Conservation (phyloP, 2,113 vertebrate genomes). For the Tylochromis polylepis region DNA sequence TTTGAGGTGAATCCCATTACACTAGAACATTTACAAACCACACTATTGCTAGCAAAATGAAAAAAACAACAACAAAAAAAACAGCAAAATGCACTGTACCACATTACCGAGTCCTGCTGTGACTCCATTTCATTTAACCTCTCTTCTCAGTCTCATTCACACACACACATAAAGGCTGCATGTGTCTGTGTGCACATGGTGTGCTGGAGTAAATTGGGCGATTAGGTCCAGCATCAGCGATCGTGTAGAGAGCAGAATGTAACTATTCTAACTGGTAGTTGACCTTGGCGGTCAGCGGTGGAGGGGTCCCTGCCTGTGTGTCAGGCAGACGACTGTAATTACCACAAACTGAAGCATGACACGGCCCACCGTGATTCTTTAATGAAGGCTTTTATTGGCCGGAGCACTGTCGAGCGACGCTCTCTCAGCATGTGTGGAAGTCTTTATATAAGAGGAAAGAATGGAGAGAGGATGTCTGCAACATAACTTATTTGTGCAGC, state of each 20-base stretch:
- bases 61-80: neutral
- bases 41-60: neutral
- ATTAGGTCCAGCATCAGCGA: conserved; percentile 89
- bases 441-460: neutral
- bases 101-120: conserved; percentile 64
- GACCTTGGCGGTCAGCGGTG: conserved; percentile 89
- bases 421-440: conserved; percentile 62
- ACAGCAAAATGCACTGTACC: neutral
- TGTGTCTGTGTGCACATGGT: neutral
- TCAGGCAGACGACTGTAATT: conserved; percentile 89
- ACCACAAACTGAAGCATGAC: conserved; percentile 87
- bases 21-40: neutral
- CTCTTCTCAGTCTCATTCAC: conserved; percentile 87
- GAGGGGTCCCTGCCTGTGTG: conserved; percentile 76
- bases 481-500: neutral
- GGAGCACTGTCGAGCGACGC: conserved; percentile 67
- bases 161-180: conserved; percentile 37
- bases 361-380: conserved; percentile 85
- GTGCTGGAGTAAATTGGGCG: conserved; percentile 84
- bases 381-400: conserved; percentile 94
- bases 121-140: conserved; percentile 93
- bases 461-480: neutral
- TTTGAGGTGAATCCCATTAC: conserved; percentile 2
- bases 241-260: conserved; percentile 86
- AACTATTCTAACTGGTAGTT: conserved; percentile 93